Evolutionary conservation across 1,140 invertebrate species (phyloP), one percentile per base, ranked within the genome.

Genomic region (Dufourea novaeangliae): DNA sequence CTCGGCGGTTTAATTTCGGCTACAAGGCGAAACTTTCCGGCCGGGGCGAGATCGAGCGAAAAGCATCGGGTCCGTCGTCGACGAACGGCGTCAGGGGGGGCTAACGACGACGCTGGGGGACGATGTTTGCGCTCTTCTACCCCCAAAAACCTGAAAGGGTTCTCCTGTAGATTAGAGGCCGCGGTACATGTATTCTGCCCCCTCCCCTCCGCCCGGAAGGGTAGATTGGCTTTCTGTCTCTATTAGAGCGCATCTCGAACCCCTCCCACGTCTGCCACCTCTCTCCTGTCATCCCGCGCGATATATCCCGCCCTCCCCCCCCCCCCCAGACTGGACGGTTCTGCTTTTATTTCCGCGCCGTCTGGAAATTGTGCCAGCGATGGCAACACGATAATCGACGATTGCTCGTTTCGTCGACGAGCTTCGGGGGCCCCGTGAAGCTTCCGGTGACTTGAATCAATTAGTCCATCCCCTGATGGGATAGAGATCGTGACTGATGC

Each of bases 71-170:
- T n/a, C 14, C 41, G 25, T 22, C 41, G 56, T 52, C 34, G 56
- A 37, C 52, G 63, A 46, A 68, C 63, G 56, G 20, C 29, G 22
- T 37, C 37, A 11, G 11, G 14, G 39, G 10, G 10, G 41, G 54
- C 39, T 50, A 73, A 52, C 67, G 66, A 37, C 29, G 41, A 73
- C 78, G 78, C 57, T 72, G 75, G 59, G 68, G 74, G 66, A 66
- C 39, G 85, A 80, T 91, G 88, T 89, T 89, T 89, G 86, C 85
- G 68, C 81, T 84, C 78, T 80, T 84, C 85, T 79, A 73, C 79
- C 86, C 44, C 83, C 85, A 86, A 90, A 80, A 90, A 88, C 82
- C 84, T 90, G 87, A 89, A 91, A 90, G 86, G 87, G 86, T 89
- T 89, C 84, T 76, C 67, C 86, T 88, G 88, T 88, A 86, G 84